These are phyloP conservation scores for Sialis lutaria DNA, from an alignment of 2,888 invertebrate species.

Conservation along the genomic window DNA sequence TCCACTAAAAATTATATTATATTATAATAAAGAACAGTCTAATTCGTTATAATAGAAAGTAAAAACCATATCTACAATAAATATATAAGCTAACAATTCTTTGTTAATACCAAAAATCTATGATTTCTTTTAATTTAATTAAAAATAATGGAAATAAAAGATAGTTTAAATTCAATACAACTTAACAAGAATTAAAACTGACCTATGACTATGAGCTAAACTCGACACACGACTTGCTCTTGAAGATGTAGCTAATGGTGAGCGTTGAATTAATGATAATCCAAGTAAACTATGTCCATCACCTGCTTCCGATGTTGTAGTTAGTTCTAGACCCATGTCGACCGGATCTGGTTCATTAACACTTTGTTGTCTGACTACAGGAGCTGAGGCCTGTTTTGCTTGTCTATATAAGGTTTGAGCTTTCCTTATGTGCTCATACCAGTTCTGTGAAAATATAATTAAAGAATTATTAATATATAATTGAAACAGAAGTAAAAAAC, in stretches of 20 bases:
- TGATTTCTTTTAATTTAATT: too few relatives aligned
- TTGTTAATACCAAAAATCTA: too few relatives aligned
- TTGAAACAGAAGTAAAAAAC: background rate
- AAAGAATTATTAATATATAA: background rate
- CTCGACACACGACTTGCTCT: conserved; percentile 49
- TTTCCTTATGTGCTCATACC: conserved; percentile 56
- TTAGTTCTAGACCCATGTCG: conserved; percentile 21
- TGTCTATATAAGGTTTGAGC: conserved; percentile 55
- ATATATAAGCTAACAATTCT: too few relatives aligned
- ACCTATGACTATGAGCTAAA: conserved; percentile 57
- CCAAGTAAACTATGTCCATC: conserved; percentile 23
- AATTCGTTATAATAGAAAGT: background rate
- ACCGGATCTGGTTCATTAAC: conserved; percentile 18
- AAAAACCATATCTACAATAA: too few relatives aligned
- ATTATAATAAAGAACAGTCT: background rate
- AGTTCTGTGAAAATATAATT: conserved; percentile 28
- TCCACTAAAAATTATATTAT: conserved; percentile 27
- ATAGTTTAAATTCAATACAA: too few relatives aligned
- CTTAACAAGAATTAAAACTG: conserved; percentile 6
- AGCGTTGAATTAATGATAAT: conserved; percentile 19
- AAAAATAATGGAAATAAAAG: too few relatives aligned
- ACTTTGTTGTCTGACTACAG: conserved; percentile 13
- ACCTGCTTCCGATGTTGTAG: conserved; percentile 16
- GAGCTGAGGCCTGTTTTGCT: conserved; percentile 29
- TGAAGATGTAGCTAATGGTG: conserved; percentile 28